Base-by-base conservation (phyloP, 2,113 vertebrate genomes). In the Mirounga angustirostris region DNA sequence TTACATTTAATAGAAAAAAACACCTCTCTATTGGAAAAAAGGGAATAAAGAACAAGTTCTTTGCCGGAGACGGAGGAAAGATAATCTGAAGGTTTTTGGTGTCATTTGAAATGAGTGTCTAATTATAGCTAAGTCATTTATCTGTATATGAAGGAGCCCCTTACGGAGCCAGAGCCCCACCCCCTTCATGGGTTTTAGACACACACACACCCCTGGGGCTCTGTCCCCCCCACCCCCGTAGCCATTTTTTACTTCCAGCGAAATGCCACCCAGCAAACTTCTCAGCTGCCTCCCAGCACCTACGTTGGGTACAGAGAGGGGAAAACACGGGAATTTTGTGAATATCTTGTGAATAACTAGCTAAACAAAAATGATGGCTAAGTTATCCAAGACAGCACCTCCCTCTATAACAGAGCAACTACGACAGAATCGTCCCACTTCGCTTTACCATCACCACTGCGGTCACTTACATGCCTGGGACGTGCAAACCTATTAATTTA, bases 181-280 rank as follows among this genome's bases (percentile, higher is more conserved):
- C 2, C 22, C 10, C 33, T 36, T n/a, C 36, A 80, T 0, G 76
- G 33, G 36, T 40, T 87, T 93, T 90, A 46, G n/a, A 91, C 7
- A 71, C 5, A 33, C 7, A 33, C 92, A 56, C 15, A 30, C 5
- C 50, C 50, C 63, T 65, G 76, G 50, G 16, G 24, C 28, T 58
- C 26, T 40, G 5, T 40, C 26, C n/a, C 19, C 21, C 33, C 36
- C 5, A 16, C 22, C 19, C 40, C 12, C 40, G 26, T 2, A 59
- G 46, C 61, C 86, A 90, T 54, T 83, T 97, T 93, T 87, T 12
- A 95, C 52, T 90, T 69, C n/a, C 61, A 96, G 59, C 71, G 43
- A 97, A 90, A 89, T 28, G 30, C 18, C 65, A 94, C 50, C 33
- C 61, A 7, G 46, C 24, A 80, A 92, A 89, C 78, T 94, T 95